Base-by-base conservation (phyloP, 2,113 vertebrate genomes). In the Lutjanus erythropterus region DNA sequence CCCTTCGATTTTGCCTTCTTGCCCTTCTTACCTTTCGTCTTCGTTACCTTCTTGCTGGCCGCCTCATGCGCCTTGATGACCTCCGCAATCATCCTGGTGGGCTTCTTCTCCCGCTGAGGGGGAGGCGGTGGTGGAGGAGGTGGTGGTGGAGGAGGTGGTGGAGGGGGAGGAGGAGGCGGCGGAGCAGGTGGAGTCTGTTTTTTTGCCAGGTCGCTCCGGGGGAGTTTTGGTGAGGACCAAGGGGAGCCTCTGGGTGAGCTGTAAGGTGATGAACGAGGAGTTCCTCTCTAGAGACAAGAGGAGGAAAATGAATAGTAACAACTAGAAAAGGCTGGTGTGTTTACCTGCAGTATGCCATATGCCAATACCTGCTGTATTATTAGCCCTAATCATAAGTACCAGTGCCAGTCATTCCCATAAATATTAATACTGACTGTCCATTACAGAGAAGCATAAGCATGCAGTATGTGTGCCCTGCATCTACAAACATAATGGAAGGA, bases 11-110 rank as follows among this genome's bases (percentile, higher is more conserved):
- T 72, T 10, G 41, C 68, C 64, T 93, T 95, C 75, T 95, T 98
- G 12, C 69, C 55, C 66, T 94, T 95, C 76, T 96, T 98, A 70
- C 76, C 83, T 89, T 96, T 98, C 73, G 94, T 88, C 92, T 97
- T 97, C 2, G 39, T 5, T 33, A 91, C 66, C 19, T 95, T 95
- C 83, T 84, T 96, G 88, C 87, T 92, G 47, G 95, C 86, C 0
- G 80, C 95, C 91, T 99, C 97, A 53, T 99, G 98, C 9, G 95
- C 93, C 91, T 94, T 96, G 93, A 99, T 98, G 71, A 97, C 96
- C 88, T 98, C 97, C 0, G 98, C 98, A 4, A 99, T 99, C 91
- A 96, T 97, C 71, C 98, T 91, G 14, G 96, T 97, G 33, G 98
- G 96, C 56, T 92, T 86, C 52, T 96, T 95, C 66, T 94, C 62